Conservation (phyloP, 1,140 invertebrate genomes). For the Saccostrea echinata region DNA sequence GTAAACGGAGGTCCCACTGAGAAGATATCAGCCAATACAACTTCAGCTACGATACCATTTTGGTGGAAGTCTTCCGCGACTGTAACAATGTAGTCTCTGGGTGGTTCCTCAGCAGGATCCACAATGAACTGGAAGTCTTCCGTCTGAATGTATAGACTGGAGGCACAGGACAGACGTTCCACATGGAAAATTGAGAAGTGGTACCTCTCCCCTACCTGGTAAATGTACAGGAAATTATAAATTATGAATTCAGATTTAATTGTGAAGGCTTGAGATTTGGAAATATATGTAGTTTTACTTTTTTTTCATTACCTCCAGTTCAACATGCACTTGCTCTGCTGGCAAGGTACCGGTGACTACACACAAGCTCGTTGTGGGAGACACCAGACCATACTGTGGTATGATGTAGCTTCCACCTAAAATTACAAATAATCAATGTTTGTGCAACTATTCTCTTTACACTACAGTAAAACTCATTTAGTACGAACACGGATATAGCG, state of each 20-base stretch:
- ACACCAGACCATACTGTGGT: slow-evolving; percentile 52
- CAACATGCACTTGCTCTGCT: slow-evolving; percentile 51
- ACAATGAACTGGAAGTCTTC: slow-evolving; percentile 58
- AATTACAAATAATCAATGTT: neutral
- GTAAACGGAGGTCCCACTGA: slow-evolving; percentile 61
- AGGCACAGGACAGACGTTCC: slow-evolving; percentile 61
- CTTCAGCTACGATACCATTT: slow-evolving; percentile 59
- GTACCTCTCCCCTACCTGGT: slow-evolving; percentile 64
- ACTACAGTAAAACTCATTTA: too few species aligned
- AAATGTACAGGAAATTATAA: neutral
- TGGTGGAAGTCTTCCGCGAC: slow-evolving; percentile 61
- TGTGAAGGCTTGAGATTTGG: neutral
- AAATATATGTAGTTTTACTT: neutral
- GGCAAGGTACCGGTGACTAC: slow-evolving; percentile 28
- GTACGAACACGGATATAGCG: too few species aligned
- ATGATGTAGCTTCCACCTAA: slow-evolving; percentile 57
- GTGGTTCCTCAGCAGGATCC: slow-evolving; percentile 49
- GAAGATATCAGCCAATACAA: slow-evolving; percentile 61
- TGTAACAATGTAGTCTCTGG: slow-evolving; percentile 60
- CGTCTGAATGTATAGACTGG: slow-evolving; percentile 61
- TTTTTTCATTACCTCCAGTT: slow-evolving; percentile 57
- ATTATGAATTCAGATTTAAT: neutral
- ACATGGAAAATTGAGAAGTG: slow-evolving; percentile 67
- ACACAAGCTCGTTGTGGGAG: slow-evolving; percentile 44
- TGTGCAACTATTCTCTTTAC: too few species aligned